Base-by-base conservation (phyloP, 1,140 invertebrate species). In the Euura saliciscinereae region DNA sequence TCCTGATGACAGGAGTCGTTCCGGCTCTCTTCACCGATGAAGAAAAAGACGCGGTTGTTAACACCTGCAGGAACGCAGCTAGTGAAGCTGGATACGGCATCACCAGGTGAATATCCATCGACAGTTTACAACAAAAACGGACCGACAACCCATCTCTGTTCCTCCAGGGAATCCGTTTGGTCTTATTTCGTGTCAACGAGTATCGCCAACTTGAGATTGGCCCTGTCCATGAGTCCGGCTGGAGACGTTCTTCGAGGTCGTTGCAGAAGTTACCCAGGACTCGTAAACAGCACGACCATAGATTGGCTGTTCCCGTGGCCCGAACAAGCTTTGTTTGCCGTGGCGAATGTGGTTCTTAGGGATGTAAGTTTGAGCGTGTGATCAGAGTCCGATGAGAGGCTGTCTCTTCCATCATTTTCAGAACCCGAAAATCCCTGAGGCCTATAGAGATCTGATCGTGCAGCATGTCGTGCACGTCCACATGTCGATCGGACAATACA, bases 301-400 rank as follows among this genome's bases (percentile, higher is more conserved):
- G 95, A 99, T 85, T 98, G 96, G 96, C 93, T 97, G 74, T 94
- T 95, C 80, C 91, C 95, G 0, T 98, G 97, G 97, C 96, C 97
- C 1, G 91, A 93, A 73, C 95, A 98, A 86, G 96, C 97, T 2
- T 82, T 98, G 13, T 88, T 93, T 66, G 94, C 95, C 1, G 96
- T 98, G 6, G 96, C 96, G 5, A 93, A 92, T 68, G 92, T 94
- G 4, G 94, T 93, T 78, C 88, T 97, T 0, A 91, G 90, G 79
- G 90, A 87, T 65, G 91, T 91, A 84, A 83, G 87, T 82, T 76
- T 69, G 68, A 45, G 43, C 65, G 51, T 71, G 6, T 69, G 42
- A 42, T 72, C 11, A 66, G 65, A 69, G 59, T 67, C 51, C 72
- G 45, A 70, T 45, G 28, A n/a, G 6, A 66, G 46, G 43, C 73